Evolutionary conservation across 2,888 invertebrate genomes (phyloP).

Genomic region (Pecten maximus): DNA sequence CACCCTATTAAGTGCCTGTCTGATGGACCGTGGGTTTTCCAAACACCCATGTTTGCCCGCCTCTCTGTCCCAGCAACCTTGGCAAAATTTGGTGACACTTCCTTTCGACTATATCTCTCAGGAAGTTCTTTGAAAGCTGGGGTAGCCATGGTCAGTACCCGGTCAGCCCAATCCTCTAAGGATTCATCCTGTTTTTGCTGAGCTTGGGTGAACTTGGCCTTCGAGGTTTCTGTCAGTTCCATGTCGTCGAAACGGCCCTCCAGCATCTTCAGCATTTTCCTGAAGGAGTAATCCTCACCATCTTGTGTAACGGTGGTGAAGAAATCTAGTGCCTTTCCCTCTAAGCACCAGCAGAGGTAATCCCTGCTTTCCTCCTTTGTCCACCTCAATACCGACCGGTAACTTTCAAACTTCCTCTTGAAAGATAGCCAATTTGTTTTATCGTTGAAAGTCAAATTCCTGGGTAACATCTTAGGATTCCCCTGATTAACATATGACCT

Average conservation of each 20-base stretch:
- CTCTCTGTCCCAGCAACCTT: constrained; percentile 52
- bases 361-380: constrained; percentile 26
- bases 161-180: constrained; percentile 51
- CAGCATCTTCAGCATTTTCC: constrained; percentile 28
- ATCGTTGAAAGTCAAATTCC: not conserved
- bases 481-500: not conserved
- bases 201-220: not conserved
- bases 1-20: constrained; percentile 48
- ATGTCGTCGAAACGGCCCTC: not conserved
- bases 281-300: not conserved
- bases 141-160: constrained; percentile 51
- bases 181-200: constrained; percentile 5
- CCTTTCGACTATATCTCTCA: constrained; percentile 41
- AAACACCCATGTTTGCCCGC: constrained; percentile 52
- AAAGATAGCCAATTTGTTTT: not conserved
- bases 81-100: constrained; percentile 52
- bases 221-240: constrained; percentile 4
- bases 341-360: constrained; percentile 42
- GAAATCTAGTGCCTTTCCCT: constrained; percentile 39
- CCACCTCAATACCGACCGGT: constrained; percentile 3
- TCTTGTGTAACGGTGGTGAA: constrained; percentile 38
- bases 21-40: constrained; percentile 39
- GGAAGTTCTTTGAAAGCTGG: constrained; percentile 53
- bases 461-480: not conserved
- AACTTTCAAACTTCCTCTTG: constrained; percentile 38